Percentiles rank a stretch among this genome's conserved stretches.
phyloP scores from a whole-genome alignment of 2,113 vertebrate genomes.

The Pao palembangensis region DNA sequence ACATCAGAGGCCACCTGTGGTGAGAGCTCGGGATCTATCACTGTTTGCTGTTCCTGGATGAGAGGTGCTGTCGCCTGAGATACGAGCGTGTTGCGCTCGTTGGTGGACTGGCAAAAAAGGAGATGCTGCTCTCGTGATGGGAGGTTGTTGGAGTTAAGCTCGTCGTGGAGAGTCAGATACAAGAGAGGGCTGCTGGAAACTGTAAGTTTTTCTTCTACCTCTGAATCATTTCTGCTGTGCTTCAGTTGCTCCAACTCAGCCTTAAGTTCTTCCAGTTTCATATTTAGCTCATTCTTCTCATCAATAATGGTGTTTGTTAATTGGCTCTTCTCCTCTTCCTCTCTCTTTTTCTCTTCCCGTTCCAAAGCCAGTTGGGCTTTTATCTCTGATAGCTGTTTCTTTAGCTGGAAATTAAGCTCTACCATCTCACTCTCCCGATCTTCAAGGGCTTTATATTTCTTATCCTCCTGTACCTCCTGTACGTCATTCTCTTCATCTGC shows the following conservation, averaged over 20 bases:
- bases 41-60: conserved; percentile 31
- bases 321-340: conserved; percentile 43
- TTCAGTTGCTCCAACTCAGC: conserved; percentile 64
- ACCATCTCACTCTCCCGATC: conserved; percentile 59
- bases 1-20: background rate
- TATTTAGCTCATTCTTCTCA: conserved; percentile 40
- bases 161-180: conserved; percentile 57
- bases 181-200: conserved; percentile 54
- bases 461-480: conserved; percentile 21
- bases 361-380: conserved; percentile 67
- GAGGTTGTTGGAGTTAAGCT: conserved; percentile 44
- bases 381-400: conserved; percentile 60
- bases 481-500: conserved; percentile 19
- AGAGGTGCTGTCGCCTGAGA: conserved; percentile 42
- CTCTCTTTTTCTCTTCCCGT: conserved; percentile 54
- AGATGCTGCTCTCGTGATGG: conserved; percentile 50
- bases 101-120: conserved; percentile 61
- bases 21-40: conserved; percentile 10
- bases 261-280: conserved; percentile 60
- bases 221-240: conserved; percentile 4
- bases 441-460: conserved; percentile 25
- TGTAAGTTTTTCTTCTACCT: conserved; percentile 35
- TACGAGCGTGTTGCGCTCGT: conserved; percentile 57
- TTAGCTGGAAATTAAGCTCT: conserved; percentile 64
- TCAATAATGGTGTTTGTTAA: conserved; percentile 21